phyloP scores from a whole-genome alignment of 2,113 vertebrate species.

The Taxidea taxus region DNA sequence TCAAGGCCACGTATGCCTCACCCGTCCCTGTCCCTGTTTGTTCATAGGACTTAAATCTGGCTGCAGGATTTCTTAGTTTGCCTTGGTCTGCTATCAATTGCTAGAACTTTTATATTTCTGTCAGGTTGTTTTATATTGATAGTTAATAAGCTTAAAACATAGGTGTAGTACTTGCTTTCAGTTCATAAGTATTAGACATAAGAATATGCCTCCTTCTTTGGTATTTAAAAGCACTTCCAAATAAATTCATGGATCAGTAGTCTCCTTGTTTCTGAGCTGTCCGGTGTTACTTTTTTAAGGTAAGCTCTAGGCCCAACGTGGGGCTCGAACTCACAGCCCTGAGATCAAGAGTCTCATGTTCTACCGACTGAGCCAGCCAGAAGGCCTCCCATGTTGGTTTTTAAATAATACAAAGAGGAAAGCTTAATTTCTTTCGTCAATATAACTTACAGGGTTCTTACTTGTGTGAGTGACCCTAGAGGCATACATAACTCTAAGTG shows the following conservation, averaged over 20 bases:
- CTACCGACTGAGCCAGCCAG: background rate
- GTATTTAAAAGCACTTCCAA: background rate
- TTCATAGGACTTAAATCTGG: background rate
- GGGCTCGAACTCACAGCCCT: background rate
- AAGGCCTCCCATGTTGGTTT: background rate
- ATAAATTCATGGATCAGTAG: background rate
- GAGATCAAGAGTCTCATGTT: background rate
- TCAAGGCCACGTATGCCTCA: background rate
- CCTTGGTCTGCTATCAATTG: background rate
- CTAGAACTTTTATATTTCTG: background rate
- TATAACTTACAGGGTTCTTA: background rate
- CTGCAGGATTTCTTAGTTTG: background rate
- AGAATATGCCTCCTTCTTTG: background rate
- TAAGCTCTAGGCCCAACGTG: background rate
- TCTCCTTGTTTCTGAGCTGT: background rate
- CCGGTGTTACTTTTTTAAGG: background rate
- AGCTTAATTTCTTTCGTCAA: background rate
- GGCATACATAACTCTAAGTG: background rate
- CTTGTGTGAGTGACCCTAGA: background rate
- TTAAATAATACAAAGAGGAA: background rate
- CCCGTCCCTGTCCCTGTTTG: background rate
- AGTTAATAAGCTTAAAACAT: background rate
- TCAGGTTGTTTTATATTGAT: background rate
- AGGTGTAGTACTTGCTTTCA: background rate
- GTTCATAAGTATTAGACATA: background rate